Evolutionary conservation across 1,140 invertebrate genomes (phyloP), one percentile per base, ranked within the genome.

Genomic region (Drosophila dunni): DNA sequence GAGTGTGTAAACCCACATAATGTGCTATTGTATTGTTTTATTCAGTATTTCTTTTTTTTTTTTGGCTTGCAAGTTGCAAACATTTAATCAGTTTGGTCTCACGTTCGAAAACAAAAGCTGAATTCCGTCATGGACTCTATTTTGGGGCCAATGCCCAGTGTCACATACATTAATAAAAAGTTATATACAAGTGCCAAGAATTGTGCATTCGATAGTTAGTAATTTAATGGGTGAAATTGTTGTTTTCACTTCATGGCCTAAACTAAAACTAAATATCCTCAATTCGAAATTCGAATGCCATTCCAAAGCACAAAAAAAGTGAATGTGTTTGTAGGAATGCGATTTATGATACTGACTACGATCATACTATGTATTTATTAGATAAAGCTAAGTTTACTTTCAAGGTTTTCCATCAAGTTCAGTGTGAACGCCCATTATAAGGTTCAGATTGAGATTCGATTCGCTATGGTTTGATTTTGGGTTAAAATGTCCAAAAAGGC

Each of bases 21-120:
- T 71, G 61, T 71, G 46, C 68, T 46, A 75, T 71, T 71, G 73
- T 74, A 34, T 60, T 64, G 10, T 38, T 9, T 10, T 38, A 4
- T n/a, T 33, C 54, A 1, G 24, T 67, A 54, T 53, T 58, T 62
- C 17, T 20, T 20, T 20, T 20, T 20, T 46, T 58, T 60, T 53
- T 68, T 56, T 67, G 74, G 78, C 56, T 74, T 81, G 70, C 64
- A 68, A 72, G 63, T 72, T 66, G 69, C 69, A 83, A 83, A 68
- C 83, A 63, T 69, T 84, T 85, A 84, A 84, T 86, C 81, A 84
- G 78, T 84, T 85, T 78, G 69, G 81, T 86, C 81, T 72, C 81
- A 86, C 81, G 81, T 85, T 85, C 81, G 56, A 81, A 82, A 85
- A 69, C 75, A 85, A 85, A 85, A 86, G 61, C 62, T 75, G 71